Conservation (phyloP, 2,797 vertebrate genomes). For the Mycteria americana region DNA sequence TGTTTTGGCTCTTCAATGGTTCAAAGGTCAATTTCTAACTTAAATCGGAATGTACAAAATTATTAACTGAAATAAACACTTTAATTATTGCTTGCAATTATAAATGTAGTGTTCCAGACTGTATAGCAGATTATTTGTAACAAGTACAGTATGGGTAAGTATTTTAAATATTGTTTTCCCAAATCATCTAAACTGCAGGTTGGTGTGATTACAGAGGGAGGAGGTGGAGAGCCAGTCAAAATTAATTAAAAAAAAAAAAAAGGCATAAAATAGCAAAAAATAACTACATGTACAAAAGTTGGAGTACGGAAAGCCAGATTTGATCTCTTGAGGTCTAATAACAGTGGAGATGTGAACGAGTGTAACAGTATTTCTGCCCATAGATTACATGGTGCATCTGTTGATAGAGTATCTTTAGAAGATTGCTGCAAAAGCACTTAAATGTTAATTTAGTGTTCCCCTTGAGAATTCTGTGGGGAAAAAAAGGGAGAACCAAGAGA, state of each 20-base stretch:
- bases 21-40: not conserved
- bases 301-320: not conserved
- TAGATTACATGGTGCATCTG: not conserved
- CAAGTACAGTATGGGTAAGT: not conserved
- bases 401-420: not conserved
- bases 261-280: not conserved
- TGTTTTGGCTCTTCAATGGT: not conserved
- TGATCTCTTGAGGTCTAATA: not conserved
- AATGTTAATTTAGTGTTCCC: not conserved
- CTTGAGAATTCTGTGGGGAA: not conserved
- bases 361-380: not conserved
- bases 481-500: not conserved
- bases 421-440: not conserved
- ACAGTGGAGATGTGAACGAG: not conserved
- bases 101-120: not conserved
- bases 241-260: not conserved
- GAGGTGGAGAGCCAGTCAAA: not conserved
- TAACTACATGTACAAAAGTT: not conserved
- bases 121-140: not conserved
- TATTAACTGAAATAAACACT: not conserved
- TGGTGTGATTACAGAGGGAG: not conserved
- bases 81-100: not conserved
- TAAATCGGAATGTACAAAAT: not conserved
- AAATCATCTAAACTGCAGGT: not conserved
- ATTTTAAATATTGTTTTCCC: not conserved